Conservation (phyloP, 2,888 invertebrate species). For the Macrosiphum euphorbiae region DNA sequence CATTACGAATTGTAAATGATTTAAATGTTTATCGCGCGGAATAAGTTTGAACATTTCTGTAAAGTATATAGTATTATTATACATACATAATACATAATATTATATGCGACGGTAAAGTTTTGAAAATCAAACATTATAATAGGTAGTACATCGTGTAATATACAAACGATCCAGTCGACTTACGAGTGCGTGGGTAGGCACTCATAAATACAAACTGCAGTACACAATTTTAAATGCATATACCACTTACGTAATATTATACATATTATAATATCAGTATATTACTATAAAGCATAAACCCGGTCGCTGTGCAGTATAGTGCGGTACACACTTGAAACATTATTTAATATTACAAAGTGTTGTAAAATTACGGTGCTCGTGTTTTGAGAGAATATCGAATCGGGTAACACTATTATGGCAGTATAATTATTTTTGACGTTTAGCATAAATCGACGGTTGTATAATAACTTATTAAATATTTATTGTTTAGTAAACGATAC, state of each 20-base stretch:
- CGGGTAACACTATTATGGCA: background rate
- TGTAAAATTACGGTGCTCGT: background rate
- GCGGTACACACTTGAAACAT: background rate
- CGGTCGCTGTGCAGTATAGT: background rate
- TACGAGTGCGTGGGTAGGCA: background rate
- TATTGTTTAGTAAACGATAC: background rate
- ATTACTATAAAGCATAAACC: background rate
- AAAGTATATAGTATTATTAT: background rate
- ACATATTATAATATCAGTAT: background rate
- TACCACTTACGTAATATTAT: background rate
- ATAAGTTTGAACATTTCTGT: slow-evolving; percentile 30
- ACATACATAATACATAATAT: background rate
- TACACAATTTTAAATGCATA: background rate
- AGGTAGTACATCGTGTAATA: background rate
- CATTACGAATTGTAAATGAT: slow-evolving; percentile 35
- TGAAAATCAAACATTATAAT: background rate
- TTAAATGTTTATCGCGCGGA: slow-evolving; percentile 4
- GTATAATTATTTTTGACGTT: background rate
- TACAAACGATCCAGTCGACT: background rate
- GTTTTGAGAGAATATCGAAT: background rate
- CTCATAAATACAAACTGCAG: background rate
- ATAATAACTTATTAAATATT: background rate
- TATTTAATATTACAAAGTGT: background rate
- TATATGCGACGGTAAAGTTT: background rate
- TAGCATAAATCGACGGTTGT: background rate